These are phyloP conservation scores for Mastacembelus armatus DNA, from an alignment of 2,797 vertebrate genomes.

Conservation along the genomic window DNA sequence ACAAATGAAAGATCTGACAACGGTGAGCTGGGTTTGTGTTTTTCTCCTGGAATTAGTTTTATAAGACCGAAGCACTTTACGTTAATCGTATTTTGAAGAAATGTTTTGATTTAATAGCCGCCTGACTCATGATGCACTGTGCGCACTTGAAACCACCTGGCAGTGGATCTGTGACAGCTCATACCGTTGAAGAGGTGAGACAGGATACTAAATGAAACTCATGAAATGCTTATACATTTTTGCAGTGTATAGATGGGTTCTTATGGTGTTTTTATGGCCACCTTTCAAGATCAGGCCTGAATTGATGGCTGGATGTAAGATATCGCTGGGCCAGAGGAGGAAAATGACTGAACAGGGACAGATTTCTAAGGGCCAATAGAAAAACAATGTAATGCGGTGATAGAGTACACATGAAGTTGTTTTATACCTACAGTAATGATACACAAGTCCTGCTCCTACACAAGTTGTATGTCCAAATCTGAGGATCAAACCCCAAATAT, in stretches of 20 bases:
- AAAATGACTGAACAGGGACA: slow-evolving; percentile 21
- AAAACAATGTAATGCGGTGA: not conserved
- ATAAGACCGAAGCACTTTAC: no score
- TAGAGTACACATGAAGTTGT: not conserved
- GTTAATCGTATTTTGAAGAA: not conserved
- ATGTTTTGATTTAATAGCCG: not conserved
- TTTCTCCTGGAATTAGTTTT: no score
- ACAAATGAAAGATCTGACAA: not conserved
- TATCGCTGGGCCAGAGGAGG: slow-evolving; percentile 19
- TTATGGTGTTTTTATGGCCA: slow-evolving; percentile 8
- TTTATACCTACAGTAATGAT: not conserved
- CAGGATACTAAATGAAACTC: no score
- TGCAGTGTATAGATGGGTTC: not conserved
- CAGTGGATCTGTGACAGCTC: not conserved
- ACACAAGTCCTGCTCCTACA: not conserved
- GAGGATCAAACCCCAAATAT: not conserved
- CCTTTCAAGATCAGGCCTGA: not conserved
- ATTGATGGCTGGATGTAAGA: slow-evolving; percentile 35
- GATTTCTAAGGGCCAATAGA: slow-evolving; percentile 4
- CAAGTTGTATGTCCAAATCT: not conserved
- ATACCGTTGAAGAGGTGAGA: not conserved
- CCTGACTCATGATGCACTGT: not conserved
- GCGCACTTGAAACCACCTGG: not conserved
- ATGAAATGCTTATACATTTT: not conserved
- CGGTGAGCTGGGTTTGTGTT: not conserved